Base-by-base conservation (phyloP, 2,797 vertebrate species). In the Lagorchestes hirsutus region DNA sequence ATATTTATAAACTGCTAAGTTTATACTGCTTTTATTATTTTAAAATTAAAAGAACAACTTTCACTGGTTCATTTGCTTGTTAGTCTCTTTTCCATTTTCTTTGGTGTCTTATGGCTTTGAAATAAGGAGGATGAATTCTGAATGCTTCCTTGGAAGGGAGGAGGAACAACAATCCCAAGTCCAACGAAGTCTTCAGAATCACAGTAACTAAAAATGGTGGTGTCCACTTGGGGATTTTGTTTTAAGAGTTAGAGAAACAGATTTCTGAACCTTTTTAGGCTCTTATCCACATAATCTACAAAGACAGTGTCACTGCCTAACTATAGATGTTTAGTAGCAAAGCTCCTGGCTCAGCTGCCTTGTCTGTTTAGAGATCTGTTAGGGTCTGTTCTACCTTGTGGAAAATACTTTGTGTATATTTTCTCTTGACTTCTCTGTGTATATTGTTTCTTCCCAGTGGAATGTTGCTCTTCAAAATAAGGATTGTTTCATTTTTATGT, bases 341-440 rank as follows among this genome's bases (percentile, higher is more conserved):
- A 40, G 18, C 22, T 46, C 67, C 10, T 24, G n/a, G 18, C 67
- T 82, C 18, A 0, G 67, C 40, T 87, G 93, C 74, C 22, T 82
- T 54, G 93, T 1, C 29, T 94, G 91, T 97, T 90, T 55, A 90
- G 91, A 96, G 40, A 55, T 94, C 94, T 92, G 74, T 93, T 95
- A 91, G 2, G 27, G 92, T 95, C 59, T 97, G 0, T 87, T 93
- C 90, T 54, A 18, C 3, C 9, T 96, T 6, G 3, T 62, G 67
- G 90, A 92, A 97, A 94, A 50, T 58, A 91, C 31, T 90, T n/a
- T 93, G 62, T 59, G 96, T 94, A n/a, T 93, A 18, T 40, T 94
- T 87, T 87, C 74, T 87, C 24, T 50, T 27, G 40, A 46, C 40
- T 87, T 27, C 22, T 87, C 40, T 50, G 67, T 40, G 67, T 46